Evolutionary conservation across 2,797 vertebrate genomes (phyloP), one percentile per base, ranked within the genome.

Genomic region (Microctenopoma lineatum): DNA sequence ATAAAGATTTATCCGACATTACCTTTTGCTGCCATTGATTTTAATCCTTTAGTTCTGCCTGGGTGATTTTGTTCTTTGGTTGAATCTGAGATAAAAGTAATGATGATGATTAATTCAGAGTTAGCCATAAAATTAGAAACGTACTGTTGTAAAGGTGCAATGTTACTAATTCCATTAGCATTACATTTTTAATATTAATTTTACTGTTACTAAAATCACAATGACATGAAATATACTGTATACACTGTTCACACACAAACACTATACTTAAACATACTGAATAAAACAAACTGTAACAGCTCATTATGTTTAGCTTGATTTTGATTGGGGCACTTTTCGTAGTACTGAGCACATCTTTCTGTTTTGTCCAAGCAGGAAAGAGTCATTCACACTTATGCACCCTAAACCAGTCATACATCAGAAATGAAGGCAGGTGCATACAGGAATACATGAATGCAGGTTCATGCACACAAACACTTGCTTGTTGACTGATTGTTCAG

Each of bases 401-500:
- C 10, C 8, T 27, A 48, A 55, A 44, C 25, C 36, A 45, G 16
- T 60, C 15, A 52, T 41, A 15, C 25, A 53, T 55, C 7, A 47
- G 9, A 65, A 57, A 69, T 39, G 14, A 66, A 59, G 25, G 39
- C 36, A 29, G 42, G 21, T 32, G 15, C 41, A 55, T 32, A 53
- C 44, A 72, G 13, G 60, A 53, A 38, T 13, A 65, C 56, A 48
- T 26, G 26, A 15, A 32, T 59, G 45, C 65, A 60, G 39, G 50
- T 74, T 52, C 57, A 51, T n/a, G 21, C 64, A 47, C 39, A 75
- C 74, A 69, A 58, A 75, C 69, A 74, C 77, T 79, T 60, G 47
- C 62, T 47, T 26, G 62, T 38, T 84, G 78, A 85, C 73, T 83
- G 80, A 87, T 84, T 39, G 55, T 32, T 34, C 58, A 2, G 29